phyloP scores from a whole-genome alignment of 1,140 invertebrate genomes.

The Cryptotermes secundus region DNA sequence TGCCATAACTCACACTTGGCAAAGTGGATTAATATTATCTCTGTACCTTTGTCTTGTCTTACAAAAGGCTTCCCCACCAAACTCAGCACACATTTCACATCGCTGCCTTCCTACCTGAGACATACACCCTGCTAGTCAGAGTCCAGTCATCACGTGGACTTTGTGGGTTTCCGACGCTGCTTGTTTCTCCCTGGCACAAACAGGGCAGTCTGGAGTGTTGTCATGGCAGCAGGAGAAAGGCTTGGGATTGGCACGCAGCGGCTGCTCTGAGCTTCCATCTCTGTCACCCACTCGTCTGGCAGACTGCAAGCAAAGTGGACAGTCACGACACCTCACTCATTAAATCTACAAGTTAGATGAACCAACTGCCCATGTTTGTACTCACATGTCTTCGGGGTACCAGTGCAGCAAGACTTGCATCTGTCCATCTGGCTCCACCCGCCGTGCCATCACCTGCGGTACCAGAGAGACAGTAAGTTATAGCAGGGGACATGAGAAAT shows the following conservation, averaged over 20 bases:
- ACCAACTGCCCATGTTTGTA: constrained; percentile 33
- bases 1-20: too few species aligned
- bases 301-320: not conserved
- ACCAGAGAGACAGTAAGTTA: not conserved
- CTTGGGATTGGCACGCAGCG: not conserved
- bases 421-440: constrained; percentile 60
- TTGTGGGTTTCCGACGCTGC: constrained; percentile 21
- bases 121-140: not conserved
- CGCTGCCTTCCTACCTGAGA: not conserved
- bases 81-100: too few species aligned
- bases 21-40: too few species aligned
- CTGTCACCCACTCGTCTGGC: constrained; percentile 22
- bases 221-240: not conserved
- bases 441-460: constrained; percentile 59
- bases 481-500: too few species aligned
- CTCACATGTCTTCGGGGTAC: constrained; percentile 70
- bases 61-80: too few species aligned
- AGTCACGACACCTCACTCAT: not conserved
- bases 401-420: constrained; percentile 64
- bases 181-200: constrained; percentile 9
- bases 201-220: not conserved
- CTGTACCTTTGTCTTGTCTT: too few species aligned
- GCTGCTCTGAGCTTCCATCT: not conserved
- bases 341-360: too few species aligned
- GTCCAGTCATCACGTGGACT: constrained; percentile 21